These are phyloP conservation scores for Polia nebulosa DNA, from an alignment of 2,888 invertebrate species.

Conservation along the genomic window DNA sequence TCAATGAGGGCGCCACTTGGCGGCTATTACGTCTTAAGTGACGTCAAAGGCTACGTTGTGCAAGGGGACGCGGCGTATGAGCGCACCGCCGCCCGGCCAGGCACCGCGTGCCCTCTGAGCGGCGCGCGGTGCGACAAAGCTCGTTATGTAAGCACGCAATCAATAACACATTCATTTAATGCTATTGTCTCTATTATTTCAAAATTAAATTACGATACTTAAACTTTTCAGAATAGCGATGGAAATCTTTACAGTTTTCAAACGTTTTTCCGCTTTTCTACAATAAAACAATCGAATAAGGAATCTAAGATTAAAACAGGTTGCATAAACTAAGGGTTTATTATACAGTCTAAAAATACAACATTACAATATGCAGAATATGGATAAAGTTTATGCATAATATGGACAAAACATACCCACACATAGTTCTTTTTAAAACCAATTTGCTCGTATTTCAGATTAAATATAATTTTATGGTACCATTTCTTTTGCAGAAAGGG, in stretches of 20 bases:
- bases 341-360: too few relatives aligned
- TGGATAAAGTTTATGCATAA: too few relatives aligned
- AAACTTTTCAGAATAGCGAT: conserved; percentile 5
- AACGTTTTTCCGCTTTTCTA: neutral
- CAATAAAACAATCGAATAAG: neutral
- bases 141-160: conserved; percentile 77
- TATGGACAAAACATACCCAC: too few relatives aligned
- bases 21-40: too few relatives aligned
- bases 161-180: conserved; percentile 75
- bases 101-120: conserved; percentile 14
- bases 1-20: too few relatives aligned
- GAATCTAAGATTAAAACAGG: neutral
- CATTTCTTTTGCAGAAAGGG: neutral
- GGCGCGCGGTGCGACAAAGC: conserved; percentile 12
- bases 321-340: neutral
- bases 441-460: neutral
- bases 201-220: conserved; percentile 32
- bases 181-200: conserved; percentile 65
- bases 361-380: too few relatives aligned
- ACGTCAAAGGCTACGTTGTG: conserved; percentile 85
- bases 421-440: neutral
- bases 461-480: neutral
- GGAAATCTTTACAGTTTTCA: neutral
- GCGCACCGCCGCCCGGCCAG: conserved; percentile 58
- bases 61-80: conserved; percentile 77